A percentile compares a stretch with the other conserved stretches of the same genome.
phyloP scores from a whole-genome alignment of 2,113 vertebrate genomes.

The Corythornis cristatus region DNA sequence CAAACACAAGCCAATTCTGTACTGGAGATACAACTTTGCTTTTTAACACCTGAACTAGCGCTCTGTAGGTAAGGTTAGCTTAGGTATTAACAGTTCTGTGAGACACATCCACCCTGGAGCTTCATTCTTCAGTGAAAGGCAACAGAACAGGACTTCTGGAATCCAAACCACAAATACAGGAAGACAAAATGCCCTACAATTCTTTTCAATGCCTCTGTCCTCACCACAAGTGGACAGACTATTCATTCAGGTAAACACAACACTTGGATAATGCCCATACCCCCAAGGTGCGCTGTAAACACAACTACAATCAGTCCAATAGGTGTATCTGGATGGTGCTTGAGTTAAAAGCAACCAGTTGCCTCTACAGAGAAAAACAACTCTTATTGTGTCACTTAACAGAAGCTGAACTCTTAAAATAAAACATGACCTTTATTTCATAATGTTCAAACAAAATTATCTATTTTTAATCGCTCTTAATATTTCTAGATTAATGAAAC shows the following conservation, averaged over 20 bases:
- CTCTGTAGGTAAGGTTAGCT: neutral
- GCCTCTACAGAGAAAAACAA: neutral
- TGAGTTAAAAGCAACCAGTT: neutral
- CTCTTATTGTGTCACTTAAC: neutral
- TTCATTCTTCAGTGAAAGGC: neutral
- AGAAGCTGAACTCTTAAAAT: neutral
- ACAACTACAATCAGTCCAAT: neutral
- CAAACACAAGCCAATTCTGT: neutral
- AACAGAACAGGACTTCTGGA: neutral
- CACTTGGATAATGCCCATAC: neutral
- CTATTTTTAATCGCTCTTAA: neutral
- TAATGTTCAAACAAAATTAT: neutral
- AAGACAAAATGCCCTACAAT: neutral
- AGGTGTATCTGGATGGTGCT: neutral
- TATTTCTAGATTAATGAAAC: neutral
- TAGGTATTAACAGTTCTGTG: accelerated
- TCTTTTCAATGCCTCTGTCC: neutral
- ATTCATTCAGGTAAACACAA: neutral
- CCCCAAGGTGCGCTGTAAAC: neutral
- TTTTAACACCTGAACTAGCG: neutral
- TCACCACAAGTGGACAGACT: neutral
- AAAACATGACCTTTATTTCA: neutral
- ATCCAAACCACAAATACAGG: accelerated
- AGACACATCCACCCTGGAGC: neutral
- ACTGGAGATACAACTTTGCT: neutral